A percentile compares a stretch with the other conserved stretches of the same genome.
These are phyloP conservation scores for Cataglyphis albicans DNA, from an alignment of 2,888 invertebrate species.

Conservation along the genomic window DNA sequence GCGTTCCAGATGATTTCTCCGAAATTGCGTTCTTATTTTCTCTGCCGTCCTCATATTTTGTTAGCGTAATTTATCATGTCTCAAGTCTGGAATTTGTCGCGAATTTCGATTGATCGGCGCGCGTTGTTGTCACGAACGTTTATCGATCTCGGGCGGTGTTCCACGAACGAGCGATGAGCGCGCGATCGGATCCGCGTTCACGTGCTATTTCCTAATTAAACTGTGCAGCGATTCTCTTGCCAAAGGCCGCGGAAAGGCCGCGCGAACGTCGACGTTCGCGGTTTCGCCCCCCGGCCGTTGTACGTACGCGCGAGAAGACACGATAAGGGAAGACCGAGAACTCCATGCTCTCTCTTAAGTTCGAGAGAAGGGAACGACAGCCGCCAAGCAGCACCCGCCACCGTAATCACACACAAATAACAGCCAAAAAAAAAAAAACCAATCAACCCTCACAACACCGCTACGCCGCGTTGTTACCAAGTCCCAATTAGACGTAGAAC, in stretches of 20 bases:
- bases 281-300: slow-evolving; percentile 13
- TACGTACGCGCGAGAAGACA: slow-evolving; percentile 39
- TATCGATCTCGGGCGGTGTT: slow-evolving; percentile 32
- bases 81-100: slow-evolving; percentile 12
- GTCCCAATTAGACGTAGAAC: slow-evolving; percentile 77
- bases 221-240: slow-evolving; percentile 20
- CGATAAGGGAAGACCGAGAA: slow-evolving; percentile 26
- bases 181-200: slow-evolving; percentile 37
- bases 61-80: neutral
- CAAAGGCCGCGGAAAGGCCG: neutral
- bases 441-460: slow-evolving; percentile 77
- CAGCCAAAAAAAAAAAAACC: slow-evolving; percentile 57
- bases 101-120: slow-evolving; percentile 27
- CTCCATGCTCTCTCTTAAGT: slow-evolving; percentile 23
- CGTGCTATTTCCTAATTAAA: slow-evolving; percentile 37
- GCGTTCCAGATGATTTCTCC: neutral
- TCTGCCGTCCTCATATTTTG: neutral
- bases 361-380: slow-evolving; percentile 56
- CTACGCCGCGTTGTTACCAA: slow-evolving; percentile 76
- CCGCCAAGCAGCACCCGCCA: slow-evolving; percentile 66
- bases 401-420: slow-evolving; percentile 65
- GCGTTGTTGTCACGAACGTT: slow-evolving; percentile 28
- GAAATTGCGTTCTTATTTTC: neutral
- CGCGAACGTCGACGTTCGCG: slow-evolving; percentile 15
- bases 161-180: slow-evolving; percentile 24